Evolutionary conservation across 2,888 invertebrate genomes (phyloP).

Genomic region (Myopa tessellatipennis): DNA sequence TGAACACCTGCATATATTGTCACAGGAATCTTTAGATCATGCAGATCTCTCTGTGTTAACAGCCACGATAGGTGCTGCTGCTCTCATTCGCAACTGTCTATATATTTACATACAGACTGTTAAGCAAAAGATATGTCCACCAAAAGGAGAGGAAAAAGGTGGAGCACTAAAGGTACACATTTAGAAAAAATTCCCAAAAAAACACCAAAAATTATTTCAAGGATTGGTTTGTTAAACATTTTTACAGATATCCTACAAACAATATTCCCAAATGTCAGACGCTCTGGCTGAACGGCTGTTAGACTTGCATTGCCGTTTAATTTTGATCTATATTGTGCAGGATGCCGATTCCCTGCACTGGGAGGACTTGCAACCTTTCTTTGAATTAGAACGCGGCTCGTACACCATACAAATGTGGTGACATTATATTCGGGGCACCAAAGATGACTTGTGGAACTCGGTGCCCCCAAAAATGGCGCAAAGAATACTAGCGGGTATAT

Average conservation of each 20-base stretch:
- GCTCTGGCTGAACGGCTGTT: slow-evolving; percentile 84
- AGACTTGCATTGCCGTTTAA: slow-evolving; percentile 82
- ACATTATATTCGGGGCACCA: slow-evolving; percentile 84
- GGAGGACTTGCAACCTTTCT: slow-evolving; percentile 75
- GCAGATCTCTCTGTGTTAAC: slow-evolving; percentile 84
- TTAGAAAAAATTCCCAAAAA: neutral
- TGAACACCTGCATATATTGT: slow-evolving; percentile 83
- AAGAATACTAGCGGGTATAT: slow-evolving; percentile 84
- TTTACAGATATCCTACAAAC: slow-evolving; percentile 74
- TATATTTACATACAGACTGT: slow-evolving; percentile 78
- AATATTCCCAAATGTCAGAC: slow-evolving; percentile 85
- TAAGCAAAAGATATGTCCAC: slow-evolving; percentile 63
- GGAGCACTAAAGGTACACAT: slow-evolving; percentile 62
- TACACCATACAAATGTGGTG: slow-evolving; percentile 90
- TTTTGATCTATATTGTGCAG: slow-evolving; percentile 83
- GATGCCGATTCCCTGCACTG: slow-evolving; percentile 84
- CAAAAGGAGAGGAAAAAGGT: slow-evolving; percentile 67
- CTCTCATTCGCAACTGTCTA: slow-evolving; percentile 80
- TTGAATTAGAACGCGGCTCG: slow-evolving; percentile 81
- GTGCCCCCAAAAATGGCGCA: slow-evolving; percentile 91
- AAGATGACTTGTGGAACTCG: slow-evolving; percentile 85
- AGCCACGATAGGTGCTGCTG: slow-evolving; percentile 84
- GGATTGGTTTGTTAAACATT: neutral
- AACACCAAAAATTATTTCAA: neutral
- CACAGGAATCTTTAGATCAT: slow-evolving; percentile 86